Conservation (phyloP, 2,888 invertebrate genomes). For the Macrosiphum euphorbiae region DNA sequence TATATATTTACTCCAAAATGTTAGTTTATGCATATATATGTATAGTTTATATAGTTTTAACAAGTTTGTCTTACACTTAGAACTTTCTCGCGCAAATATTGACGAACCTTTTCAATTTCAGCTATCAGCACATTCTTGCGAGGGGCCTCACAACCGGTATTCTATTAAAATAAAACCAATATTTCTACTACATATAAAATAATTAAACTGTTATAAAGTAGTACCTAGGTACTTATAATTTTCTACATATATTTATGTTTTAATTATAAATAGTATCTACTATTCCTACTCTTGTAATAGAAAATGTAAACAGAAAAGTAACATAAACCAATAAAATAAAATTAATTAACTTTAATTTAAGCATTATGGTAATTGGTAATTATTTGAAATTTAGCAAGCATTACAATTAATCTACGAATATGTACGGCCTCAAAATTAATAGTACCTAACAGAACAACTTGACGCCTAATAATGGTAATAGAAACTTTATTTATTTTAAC, state of each 20-base stretch:
- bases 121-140: conserved; percentile 50
- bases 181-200: conserved; percentile 38
- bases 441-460: neutral
- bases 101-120: conserved; percentile 59
- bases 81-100: conserved; percentile 56
- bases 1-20: neutral
- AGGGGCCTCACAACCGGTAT: conserved; percentile 37
- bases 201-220: neutral
- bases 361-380: neutral
- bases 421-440: neutral
- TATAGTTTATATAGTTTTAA: conserved; percentile 36
- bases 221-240: neutral
- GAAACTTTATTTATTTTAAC: conserved; percentile 9
- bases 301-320: neutral
- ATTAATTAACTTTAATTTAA: neutral
- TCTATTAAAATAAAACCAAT: conserved; percentile 63
- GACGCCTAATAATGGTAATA: neutral
- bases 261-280: conserved; percentile 10
- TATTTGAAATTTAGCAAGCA: conserved; percentile 8
- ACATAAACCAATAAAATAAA: conserved; percentile 4
- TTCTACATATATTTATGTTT: neutral
- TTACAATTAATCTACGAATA: neutral
- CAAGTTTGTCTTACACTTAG: conserved; percentile 57
- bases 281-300: neutral
- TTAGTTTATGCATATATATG: conserved; percentile 8